Percentiles rank a stretch among this genome's conserved stretches.
Evolutionary conservation across 2,113 vertebrate genomes (phyloP).

Genomic region (Orycteropus afer): DNA sequence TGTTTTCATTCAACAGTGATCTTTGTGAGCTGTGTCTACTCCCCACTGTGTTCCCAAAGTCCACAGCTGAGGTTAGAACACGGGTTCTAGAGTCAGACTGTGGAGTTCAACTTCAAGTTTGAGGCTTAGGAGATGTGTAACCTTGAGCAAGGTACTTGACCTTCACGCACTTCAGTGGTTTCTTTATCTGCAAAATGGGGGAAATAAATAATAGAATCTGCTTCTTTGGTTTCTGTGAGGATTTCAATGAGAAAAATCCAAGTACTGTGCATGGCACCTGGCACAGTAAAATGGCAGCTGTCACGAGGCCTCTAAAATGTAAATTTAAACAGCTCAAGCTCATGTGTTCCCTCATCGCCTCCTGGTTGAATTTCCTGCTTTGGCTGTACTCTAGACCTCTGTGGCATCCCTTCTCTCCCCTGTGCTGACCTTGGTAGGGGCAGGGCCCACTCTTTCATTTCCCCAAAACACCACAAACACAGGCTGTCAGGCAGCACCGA

Average conservation of each 20-base stretch:
- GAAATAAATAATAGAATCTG: neutral
- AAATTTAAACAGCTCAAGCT: neutral
- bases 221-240: neutral
- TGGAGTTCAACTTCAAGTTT: neutral
- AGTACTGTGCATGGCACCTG: neutral
- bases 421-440: neutral
- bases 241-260: neutral
- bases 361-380: neutral
- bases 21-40: neutral
- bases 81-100: neutral
- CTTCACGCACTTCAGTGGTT: fast-evolving
- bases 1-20: too few relatives aligned
- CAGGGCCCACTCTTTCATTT: neutral
- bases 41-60: neutral
- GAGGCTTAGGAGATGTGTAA: fast-evolving
- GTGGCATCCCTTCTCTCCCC: neutral
- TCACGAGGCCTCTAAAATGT: too few relatives aligned
- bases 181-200: neutral
- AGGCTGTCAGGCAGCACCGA: neutral
- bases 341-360: fast-evolving
- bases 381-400: neutral
- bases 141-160: neutral
- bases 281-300: neutral
- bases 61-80: neutral
- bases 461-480: neutral